Evolutionary conservation across 2,888 invertebrate species (phyloP), one percentile per base, ranked within the genome.

Genomic region (Gymnosoma rotundatum): DNA sequence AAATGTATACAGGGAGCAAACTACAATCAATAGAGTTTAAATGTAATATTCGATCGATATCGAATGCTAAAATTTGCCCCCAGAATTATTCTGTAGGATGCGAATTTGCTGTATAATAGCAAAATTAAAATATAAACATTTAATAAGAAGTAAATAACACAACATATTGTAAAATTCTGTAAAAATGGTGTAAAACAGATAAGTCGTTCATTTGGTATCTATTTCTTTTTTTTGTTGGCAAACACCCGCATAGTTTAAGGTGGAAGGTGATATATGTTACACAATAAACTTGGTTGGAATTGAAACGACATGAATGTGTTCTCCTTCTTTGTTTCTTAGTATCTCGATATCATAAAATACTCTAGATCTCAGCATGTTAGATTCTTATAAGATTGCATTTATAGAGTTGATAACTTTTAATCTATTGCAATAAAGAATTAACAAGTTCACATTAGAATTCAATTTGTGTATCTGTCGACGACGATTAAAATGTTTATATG

Each of bases 401-500:
- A 25, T 32, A 58, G n/a, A 32, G 64, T 78, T 50, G 78, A 78
- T 70, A 64, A 69, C 73, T 81, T 81, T 38, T 81, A 81, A 84
- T 84, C 81, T 81, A 60, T 70, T 52, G 78, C 74, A 64, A 81
- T 84, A 81, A 84, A 81, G 78, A 81, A 84, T 70, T 81, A 81
- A 84, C 81, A 84, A 81, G 81, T 84, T 84, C 81, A 81, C 84
- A 84, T 84, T 84, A 84, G 78, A 84, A 84, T 84, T 84, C 84
- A 81, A 84, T 84, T 84, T 81, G 78, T 83, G 83, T 81, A 78
- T 74, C 70, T 82, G 81, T 82, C 69, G 70, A 66, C 70, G 36
- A 20, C 61, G 69, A 72, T 64, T 64, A 79, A 56, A 25, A 45
- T n/a, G 38, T 63, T 2, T 61, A 5, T 20, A 21, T 52, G 32